Base-by-base conservation (phyloP, 2,113 vertebrate genomes). In the Crotophaga sulcirostris region DNA sequence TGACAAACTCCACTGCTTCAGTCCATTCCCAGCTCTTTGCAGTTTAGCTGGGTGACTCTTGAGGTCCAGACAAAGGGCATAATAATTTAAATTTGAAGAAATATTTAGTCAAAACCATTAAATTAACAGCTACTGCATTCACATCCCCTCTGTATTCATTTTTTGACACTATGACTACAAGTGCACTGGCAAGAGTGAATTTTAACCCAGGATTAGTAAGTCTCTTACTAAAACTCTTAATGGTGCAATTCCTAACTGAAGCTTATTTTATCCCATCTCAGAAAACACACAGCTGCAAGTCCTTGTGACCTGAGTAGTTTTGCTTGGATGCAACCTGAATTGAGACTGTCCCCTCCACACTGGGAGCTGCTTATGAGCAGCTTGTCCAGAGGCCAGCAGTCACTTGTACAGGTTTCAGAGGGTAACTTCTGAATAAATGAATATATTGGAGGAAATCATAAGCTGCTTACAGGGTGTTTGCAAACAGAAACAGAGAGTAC, bases 401-500 rank as follows among this genome's bases (percentile, higher is more conserved):
- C 67, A 63, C 69, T 66, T 64, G 60, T 38, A 62, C 58, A 55
- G 72, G 40, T 82, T 70, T 45, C 66, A 60, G 77, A 84, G 92
- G 74, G 21, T 73, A 76, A 94, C 84, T 96, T 63, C 54, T 56
- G 92, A 76, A 77, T 93, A 95, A 84, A 90, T 84, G 16, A 90
- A 75, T 90, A 13, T 47, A 13, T 47, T 90, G 92, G 56, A 75
- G 47, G 58, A 81, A 87, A 58, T 84, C 11, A 28, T 79, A 84
- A 94, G 90, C 76, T 75, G 85, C 88, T 95, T 80, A 45, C 49
- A 38, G 80, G 52, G 60, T 93, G 86, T 92, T 96, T 95, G 85
- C 90, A 92, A 92, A 94, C 83, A 93, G 78, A 85, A 95, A 85
- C 66, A 95, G 90, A 81, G 90, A 84, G 76, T 62, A 33, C 56